A percentile compares a stretch with the other conserved stretches of the same genome.
These are phyloP conservation scores for Galemys pyrenaicus DNA, from an alignment of 2,113 vertebrate species.

Conservation along the genomic window DNA sequence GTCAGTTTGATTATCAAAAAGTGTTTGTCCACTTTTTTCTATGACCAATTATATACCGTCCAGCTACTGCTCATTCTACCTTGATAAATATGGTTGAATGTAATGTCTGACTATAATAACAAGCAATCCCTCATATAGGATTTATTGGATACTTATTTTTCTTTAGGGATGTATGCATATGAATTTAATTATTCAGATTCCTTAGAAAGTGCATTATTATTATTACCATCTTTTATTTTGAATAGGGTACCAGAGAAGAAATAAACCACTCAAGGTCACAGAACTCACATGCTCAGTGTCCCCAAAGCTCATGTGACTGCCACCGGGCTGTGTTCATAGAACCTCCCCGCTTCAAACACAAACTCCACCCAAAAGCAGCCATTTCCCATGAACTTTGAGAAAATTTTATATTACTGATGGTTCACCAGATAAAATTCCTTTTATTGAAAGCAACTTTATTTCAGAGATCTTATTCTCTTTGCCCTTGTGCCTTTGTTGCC, in stretches of 20 bases:
- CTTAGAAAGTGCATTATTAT: not conserved
- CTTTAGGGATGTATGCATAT: not conserved
- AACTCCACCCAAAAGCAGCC: not conserved
- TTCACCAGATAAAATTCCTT: not conserved
- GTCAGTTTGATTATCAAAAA: slow-evolving; percentile 23
- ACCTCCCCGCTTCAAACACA: not conserved
- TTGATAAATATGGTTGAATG: not conserved
- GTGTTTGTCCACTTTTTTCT: slow-evolving; percentile 6
- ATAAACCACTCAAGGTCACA: not conserved
- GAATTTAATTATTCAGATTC: not conserved
- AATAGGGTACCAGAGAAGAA: not conserved
- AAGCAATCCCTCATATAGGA: not conserved
- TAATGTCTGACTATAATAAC: not conserved
- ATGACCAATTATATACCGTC: not conserved
- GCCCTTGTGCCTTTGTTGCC: not conserved
- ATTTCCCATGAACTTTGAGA: not conserved
- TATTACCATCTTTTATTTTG: not conserved
- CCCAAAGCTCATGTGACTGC: not conserved
- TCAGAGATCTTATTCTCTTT: not conserved
- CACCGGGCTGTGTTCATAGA: not conserved
- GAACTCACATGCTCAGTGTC: not conserved
- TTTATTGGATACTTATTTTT: not conserved
- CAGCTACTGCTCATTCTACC: not conserved
- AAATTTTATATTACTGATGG: not conserved
- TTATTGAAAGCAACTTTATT: not conserved